Conservation (phyloP, 2,888 invertebrate genomes). For the Oegoconia quadripuncta region DNA sequence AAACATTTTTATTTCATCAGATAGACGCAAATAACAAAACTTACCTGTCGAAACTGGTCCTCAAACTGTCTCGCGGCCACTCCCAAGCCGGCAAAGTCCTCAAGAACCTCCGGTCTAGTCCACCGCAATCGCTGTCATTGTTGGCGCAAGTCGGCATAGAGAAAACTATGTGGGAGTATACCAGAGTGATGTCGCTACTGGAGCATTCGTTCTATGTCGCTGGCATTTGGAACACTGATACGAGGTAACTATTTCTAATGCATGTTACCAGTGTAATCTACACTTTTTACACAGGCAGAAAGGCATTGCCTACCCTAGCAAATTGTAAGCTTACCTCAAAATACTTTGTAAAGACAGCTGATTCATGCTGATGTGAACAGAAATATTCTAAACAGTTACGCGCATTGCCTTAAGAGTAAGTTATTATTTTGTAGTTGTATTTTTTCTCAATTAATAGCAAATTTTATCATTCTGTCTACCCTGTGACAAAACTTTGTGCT, state of each 20-base stretch:
- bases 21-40: conserved; percentile 73
- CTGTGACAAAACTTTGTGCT: too few relatives aligned
- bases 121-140: conserved; percentile 62
- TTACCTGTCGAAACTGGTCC: conserved; percentile 61
- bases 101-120: conserved; percentile 56
- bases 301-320: too few relatives aligned
- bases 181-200: conserved; percentile 59
- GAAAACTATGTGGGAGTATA: conserved; percentile 74
- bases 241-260: conserved; percentile 38
- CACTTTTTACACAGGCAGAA: too few relatives aligned
- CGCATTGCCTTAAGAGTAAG: too few relatives aligned
- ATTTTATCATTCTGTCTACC: too few relatives aligned
- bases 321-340: too few relatives aligned
- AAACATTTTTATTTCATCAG: conserved; percentile 33
- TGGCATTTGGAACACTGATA: conserved; percentile 65
- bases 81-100: conserved; percentile 64
- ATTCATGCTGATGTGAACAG: too few relatives aligned
- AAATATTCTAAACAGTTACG: too few relatives aligned
- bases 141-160: conserved; percentile 66
- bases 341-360: too few relatives aligned
- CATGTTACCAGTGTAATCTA: too few relatives aligned
- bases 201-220: conserved; percentile 71
- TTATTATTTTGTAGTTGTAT: too few relatives aligned
- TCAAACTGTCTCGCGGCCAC: conserved; percentile 67
- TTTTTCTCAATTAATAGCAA: too few relatives aligned